Percentiles rank a stretch among this genome's conserved stretches.
These are phyloP conservation scores for Lamproptera curius DNA, from an alignment of 2,888 invertebrate genomes.

Conservation along the genomic window DNA sequence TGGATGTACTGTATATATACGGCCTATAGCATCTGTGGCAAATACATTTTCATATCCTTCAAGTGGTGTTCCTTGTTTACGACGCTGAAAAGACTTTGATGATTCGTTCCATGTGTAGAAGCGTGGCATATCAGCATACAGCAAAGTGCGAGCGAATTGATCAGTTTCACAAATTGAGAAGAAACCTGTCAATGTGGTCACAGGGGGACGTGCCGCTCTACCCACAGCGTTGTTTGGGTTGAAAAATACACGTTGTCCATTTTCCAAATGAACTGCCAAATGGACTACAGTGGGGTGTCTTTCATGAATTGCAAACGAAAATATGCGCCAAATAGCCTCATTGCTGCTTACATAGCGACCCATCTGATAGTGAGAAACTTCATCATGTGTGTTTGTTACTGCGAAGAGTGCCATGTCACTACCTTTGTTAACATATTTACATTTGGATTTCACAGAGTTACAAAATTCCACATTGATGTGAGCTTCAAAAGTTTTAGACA, in stretches of 20 bases:
- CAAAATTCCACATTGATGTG: no score
- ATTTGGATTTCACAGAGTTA: not conserved
- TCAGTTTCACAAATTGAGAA: not conserved
- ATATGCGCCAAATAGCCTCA: no score
- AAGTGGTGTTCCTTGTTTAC: slow-evolving; percentile 28
- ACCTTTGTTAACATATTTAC: not conserved
- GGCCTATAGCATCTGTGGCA: slow-evolving; percentile 25
- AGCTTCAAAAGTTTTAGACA: no score
- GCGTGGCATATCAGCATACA: no score
- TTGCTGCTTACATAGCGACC: slow-evolving; percentile 31
- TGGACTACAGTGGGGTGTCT: slow-evolving; percentile 28
- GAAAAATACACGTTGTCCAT: slow-evolving; percentile 13
- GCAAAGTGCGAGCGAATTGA: not conserved
- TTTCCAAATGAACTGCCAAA: slow-evolving; percentile 26
- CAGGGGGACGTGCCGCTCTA: slow-evolving; percentile 27
- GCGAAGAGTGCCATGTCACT: slow-evolving; percentile 2
- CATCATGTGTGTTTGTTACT: slow-evolving; percentile 27
- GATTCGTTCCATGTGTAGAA: slow-evolving; percentile 28
- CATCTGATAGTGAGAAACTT: slow-evolving; percentile 29
- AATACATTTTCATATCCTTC: slow-evolving; percentile 26
- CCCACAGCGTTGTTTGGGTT: slow-evolving; percentile 22
- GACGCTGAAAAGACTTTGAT: slow-evolving; percentile 28
- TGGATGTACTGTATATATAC: no score
- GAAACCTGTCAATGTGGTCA: slow-evolving; percentile 26
- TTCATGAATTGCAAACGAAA: no score